Evolutionary conservation across 2,888 invertebrate genomes (phyloP), one percentile per base, ranked within the genome.

Genomic region (Sceliomorpha sp.): DNA sequence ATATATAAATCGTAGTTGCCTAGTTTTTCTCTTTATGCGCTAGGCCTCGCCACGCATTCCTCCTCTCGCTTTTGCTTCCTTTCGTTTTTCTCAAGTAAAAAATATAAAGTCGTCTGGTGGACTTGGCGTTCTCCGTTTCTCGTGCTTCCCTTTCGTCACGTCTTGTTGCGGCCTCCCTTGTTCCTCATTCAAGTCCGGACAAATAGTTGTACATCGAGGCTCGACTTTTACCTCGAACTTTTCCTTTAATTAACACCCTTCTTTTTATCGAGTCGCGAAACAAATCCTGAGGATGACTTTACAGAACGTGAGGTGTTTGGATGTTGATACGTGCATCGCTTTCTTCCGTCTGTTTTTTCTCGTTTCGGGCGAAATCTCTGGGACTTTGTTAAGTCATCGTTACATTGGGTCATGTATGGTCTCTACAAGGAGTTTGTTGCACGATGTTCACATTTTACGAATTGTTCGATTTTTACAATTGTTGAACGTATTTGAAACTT

Each of bases 1-100:
- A 58, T 60, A 60, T 48, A 67, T 67, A 67, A 67, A 55, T 67
- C 44, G 59, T 53, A 67, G 51, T 67, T 51, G 53, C 47, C 58
- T 50, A 44, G 48, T 39, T 42, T 20, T 29, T 44, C 37, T 17
- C 31, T 53, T 31, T 36, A 29, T 37, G 7, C 17, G 8, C 24
- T 10, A 4, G 13, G 15, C 15, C 40, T 56, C 20, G 40, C 40
- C 39, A 48, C 3, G 45, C 60, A 48, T 36, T 48, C 36, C 3
- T 40, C 40, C 39, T 20, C 40, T 44, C 29, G 24, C 44, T 0
- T 20, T 13, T 14, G 5, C 24, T 8, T 24, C 34, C 51, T 44
- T 51, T 39, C 64, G 13, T 63, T 26, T 20, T 9, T 9, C 34
- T 47, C 34, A 34, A 17, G 45, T 58, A 66, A 58, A 63, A 66